Evolutionary conservation across 2,797 vertebrate species (phyloP).

Genomic region (Falco berigora): DNA sequence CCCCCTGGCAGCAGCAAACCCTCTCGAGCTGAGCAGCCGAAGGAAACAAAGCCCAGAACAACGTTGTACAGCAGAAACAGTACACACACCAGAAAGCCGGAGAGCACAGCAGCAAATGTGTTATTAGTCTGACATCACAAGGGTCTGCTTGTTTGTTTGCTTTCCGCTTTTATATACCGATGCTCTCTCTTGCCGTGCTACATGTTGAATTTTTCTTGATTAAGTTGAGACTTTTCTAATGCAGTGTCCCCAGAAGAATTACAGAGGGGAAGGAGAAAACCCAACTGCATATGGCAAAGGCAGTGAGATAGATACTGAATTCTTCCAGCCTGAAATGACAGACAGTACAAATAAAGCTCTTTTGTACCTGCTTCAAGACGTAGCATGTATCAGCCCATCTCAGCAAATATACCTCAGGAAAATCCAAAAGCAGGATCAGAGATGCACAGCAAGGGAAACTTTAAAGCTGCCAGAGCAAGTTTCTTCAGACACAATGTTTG

Average conservation of each 20-base stretch:
- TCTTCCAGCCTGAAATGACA: constrained; percentile 47
- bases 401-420: background rate
- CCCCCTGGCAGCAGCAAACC: constrained; percentile 31
- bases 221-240: constrained; percentile 63
- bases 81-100: constrained; percentile 26
- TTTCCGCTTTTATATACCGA: constrained; percentile 31
- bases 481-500: background rate
- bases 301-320: constrained; percentile 33
- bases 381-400: background rate
- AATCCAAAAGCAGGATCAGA: constrained; percentile 27
- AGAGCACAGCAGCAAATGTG: constrained; percentile 37
- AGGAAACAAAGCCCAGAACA: constrained; percentile 64
- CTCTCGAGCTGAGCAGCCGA: constrained; percentile 30
- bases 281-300: constrained; percentile 42
- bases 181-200: constrained; percentile 24
- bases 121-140: constrained; percentile 51
- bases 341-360: constrained; percentile 37
- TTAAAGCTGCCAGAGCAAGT: background rate
- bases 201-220: constrained; percentile 62
- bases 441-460: background rate
- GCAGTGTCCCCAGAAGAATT: constrained; percentile 12
- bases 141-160: constrained; percentile 57
- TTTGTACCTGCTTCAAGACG: background rate
- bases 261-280: constrained; percentile 47
- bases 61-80: constrained; percentile 52